phyloP scores from a whole-genome alignment of 2,797 vertebrate species.

The Myripristis jacobus region DNA sequence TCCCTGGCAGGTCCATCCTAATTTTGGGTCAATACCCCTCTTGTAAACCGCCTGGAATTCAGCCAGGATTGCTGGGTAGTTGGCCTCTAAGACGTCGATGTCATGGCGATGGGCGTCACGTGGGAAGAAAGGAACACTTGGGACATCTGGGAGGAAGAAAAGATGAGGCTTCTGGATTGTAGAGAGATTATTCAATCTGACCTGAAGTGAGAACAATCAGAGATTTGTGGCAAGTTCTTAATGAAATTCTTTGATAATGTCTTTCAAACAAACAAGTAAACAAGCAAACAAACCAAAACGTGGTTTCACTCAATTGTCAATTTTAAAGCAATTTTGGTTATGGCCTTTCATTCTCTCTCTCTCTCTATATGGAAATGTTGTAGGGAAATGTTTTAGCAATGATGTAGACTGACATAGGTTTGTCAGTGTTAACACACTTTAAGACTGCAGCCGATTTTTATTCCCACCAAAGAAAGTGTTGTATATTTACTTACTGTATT shows the following conservation, averaged over 20 bases:
- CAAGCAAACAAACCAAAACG: too few relatives aligned
- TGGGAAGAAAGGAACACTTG: slow-evolving; percentile 89
- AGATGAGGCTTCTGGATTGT: slow-evolving; percentile 90
- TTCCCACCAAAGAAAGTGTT: too few relatives aligned
- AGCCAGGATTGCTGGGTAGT: slow-evolving; percentile 84
- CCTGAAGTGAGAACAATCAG: slow-evolving; percentile 60
- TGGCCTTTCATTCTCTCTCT: too few relatives aligned
- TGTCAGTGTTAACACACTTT: too few relatives aligned
- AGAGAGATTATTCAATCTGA: slow-evolving; percentile 78
- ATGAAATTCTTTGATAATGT: background rate
- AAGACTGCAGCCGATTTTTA: too few relatives aligned
- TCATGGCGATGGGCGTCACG: slow-evolving; percentile 91
- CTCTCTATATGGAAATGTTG: too few relatives aligned
- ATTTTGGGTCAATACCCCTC: slow-evolving; percentile 80
- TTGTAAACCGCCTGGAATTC: slow-evolving; percentile 87
- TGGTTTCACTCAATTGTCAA: too few relatives aligned
- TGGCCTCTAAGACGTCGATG: slow-evolving; percentile 88
- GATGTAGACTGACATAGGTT: too few relatives aligned
- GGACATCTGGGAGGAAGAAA: slow-evolving; percentile 90
- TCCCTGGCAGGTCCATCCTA: slow-evolving; percentile 81
- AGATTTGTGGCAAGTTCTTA: slow-evolving; percentile 8
- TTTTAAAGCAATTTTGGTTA: too few relatives aligned
- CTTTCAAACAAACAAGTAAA: too few relatives aligned
- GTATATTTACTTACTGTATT: too few relatives aligned
- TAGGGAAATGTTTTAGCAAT: too few relatives aligned